phyloP scores from a whole-genome alignment of 2,888 invertebrate genomes.

The Pammene aurita region DNA sequence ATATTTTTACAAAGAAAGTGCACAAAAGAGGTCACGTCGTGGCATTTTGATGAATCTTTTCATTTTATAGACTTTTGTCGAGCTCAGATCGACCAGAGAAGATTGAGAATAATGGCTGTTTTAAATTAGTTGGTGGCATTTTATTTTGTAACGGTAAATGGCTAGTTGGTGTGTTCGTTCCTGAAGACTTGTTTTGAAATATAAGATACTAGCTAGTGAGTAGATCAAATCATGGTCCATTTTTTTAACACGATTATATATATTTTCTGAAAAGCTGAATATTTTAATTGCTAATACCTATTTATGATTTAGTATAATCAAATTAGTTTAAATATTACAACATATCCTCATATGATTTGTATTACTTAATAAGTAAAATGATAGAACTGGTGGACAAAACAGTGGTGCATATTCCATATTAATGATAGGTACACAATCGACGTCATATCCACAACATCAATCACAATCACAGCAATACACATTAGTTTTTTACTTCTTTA shows the following conservation, averaged over 20 bases:
- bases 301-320: no score
- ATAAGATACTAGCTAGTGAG: neutral
- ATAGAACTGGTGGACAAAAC: neutral
- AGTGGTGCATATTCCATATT: constrained; percentile 5
- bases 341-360: constrained; percentile 1
- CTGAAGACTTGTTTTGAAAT: neutral
- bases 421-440: constrained; percentile 31
- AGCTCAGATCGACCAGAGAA: constrained; percentile 32
- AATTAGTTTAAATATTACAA: no score
- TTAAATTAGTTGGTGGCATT: constrained; percentile 35
- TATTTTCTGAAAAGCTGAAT: no score
- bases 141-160: constrained; percentile 23
- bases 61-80: constrained; percentile 42
- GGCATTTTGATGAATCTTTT: constrained; percentile 43
- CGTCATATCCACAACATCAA: constrained; percentile 27
- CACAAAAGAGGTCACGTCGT: constrained; percentile 41
- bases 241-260: no score
- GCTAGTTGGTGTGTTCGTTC: neutral
- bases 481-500: constrained; percentile 9
- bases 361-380: neutral
- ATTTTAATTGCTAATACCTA: no score
- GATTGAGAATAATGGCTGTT: constrained; percentile 38
- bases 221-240: no score
- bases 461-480: constrained; percentile 31
- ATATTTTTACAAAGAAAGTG: constrained; percentile 59